These are phyloP conservation scores for Emydocephalus ijimae DNA, from an alignment of 2,113 vertebrate species.

Conservation along the genomic window DNA sequence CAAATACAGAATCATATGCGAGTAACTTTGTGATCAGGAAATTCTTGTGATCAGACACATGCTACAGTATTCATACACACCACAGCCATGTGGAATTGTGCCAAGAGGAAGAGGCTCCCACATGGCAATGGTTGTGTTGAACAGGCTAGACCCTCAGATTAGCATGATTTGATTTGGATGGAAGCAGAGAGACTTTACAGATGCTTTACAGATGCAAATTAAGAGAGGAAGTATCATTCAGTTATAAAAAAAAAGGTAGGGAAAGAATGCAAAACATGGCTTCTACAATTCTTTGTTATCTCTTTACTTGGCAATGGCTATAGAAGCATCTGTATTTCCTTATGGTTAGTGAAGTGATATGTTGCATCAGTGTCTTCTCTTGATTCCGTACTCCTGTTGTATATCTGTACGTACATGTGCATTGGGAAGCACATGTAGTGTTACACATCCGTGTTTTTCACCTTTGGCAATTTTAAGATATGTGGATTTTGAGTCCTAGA, in stretches of 20 bases:
- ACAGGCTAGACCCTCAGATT: background rate
- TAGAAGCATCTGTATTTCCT: background rate
- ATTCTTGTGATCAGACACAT: background rate
- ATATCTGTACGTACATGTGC: background rate
- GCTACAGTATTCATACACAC: background rate
- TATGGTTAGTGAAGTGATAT: background rate
- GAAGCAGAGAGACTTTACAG: background rate
- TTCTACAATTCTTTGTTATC: background rate
- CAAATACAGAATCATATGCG: background rate
- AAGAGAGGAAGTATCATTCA: background rate
- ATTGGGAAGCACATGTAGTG: background rate
- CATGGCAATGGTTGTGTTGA: background rate
- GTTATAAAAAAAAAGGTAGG: background rate
- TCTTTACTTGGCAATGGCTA: background rate
- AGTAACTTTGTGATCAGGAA: background rate
- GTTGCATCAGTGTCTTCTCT: background rate
- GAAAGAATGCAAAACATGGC: background rate
- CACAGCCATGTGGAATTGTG: background rate
- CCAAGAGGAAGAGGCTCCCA: background rate
- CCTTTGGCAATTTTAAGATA: background rate
- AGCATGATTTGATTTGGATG: background rate
- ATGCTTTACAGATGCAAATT: background rate
- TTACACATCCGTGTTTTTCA: background rate
- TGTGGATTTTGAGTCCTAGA: background rate
- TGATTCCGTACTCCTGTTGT: background rate